Conservation (phyloP, 1,140 invertebrate species). For the Neotoxoptera formosana region DNA sequence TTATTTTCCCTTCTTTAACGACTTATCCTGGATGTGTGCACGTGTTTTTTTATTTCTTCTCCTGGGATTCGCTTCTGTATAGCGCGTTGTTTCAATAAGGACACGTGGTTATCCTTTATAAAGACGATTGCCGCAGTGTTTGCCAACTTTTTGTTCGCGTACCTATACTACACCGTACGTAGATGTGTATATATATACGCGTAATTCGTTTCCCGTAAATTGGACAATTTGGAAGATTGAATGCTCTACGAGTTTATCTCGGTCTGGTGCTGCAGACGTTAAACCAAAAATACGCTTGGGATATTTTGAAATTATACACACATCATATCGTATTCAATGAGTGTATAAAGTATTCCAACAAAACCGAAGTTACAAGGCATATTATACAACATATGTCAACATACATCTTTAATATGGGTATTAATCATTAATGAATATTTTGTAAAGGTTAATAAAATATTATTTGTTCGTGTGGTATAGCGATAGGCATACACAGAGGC, state of each 20-base stretch:
- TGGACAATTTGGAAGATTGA: conserved; percentile 41
- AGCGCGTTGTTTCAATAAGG: conserved; percentile 41
- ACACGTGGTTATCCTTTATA: conserved; percentile 33
- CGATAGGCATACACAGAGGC: too few relatives aligned
- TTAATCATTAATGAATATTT: not conserved
- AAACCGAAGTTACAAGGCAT: not conserved
- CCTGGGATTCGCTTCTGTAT: conserved; percentile 33
- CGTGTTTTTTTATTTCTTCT: conserved; percentile 36
- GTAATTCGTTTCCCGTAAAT: conserved; percentile 47
- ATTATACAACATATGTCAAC: too few relatives aligned
- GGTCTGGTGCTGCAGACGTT: not conserved
- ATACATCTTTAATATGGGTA: not conserved
- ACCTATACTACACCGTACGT: not conserved
- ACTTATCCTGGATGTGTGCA: conserved; percentile 34
- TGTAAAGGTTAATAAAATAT: not conserved
- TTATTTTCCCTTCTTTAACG: conserved; percentile 52
- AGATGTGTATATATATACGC: not conserved
- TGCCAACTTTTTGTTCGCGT: conserved; percentile 38
- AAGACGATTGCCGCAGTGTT: conserved; percentile 26
- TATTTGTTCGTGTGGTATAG: not conserved
- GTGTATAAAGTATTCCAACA: not conserved
- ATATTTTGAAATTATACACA: conserved; percentile 8
- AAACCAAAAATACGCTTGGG: not conserved
- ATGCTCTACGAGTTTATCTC: conserved; percentile 3
- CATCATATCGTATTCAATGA: not conserved